phyloP scores from a whole-genome alignment of 2,888 invertebrate species.

The Notodonta ziczac region DNA sequence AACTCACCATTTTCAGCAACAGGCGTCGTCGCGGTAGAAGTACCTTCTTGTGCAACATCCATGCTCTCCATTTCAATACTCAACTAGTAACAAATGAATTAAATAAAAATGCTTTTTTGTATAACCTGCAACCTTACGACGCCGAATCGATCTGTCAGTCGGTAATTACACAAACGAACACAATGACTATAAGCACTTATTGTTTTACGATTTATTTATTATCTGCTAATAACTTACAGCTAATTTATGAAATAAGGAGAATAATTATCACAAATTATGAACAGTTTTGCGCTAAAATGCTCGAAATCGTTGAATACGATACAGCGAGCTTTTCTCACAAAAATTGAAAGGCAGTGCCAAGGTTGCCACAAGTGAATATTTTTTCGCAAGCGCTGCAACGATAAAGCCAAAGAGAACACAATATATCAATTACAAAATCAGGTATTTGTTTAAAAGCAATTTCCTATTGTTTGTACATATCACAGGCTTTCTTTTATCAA shows the following conservation, averaged over 20 bases:
- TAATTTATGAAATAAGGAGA: constrained; percentile 39
- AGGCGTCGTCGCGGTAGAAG: constrained; percentile 72
- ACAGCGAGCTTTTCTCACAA: constrained; percentile 59
- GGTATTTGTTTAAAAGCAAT: too few relatives aligned
- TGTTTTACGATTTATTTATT: constrained; percentile 29
- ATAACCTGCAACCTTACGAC: constrained; percentile 75
- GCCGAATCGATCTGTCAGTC: constrained; percentile 73
- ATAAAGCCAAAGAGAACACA: too few relatives aligned
- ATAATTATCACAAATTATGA: constrained; percentile 49
- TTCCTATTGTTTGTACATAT: too few relatives aligned
- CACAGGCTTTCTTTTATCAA: too few relatives aligned
- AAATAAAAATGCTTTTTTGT: constrained; percentile 44
- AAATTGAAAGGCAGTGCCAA: constrained; percentile 49
- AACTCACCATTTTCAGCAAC: constrained; percentile 77
- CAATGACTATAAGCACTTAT: constrained; percentile 29
- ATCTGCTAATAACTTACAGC: constrained; percentile 34
- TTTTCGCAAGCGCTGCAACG: background rate
- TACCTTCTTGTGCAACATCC: constrained; percentile 78
- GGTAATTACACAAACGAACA: constrained; percentile 30
- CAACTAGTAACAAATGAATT: constrained; percentile 52
- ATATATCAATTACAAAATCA: too few relatives aligned
- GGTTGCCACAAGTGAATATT: constrained; percentile 38
- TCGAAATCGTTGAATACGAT: constrained; percentile 48
- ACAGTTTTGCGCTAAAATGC: constrained; percentile 50
- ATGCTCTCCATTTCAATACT: constrained; percentile 78